Evolutionary conservation across 2,888 invertebrate species (phyloP).

Genomic region (Melinaea menophilus): DNA sequence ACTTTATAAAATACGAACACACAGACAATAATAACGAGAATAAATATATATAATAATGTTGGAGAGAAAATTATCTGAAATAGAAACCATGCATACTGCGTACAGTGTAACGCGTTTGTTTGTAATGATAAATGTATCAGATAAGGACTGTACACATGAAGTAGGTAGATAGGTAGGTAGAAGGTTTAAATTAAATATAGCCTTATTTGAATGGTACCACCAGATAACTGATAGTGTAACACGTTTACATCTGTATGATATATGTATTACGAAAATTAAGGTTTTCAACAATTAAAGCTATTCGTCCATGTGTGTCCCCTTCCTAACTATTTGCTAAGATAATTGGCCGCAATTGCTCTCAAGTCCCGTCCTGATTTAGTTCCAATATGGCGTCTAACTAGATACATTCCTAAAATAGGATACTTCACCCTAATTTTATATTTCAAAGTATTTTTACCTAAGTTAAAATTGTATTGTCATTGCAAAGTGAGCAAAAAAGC

Average conservation of each 20-base stretch:
- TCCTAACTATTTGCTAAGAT: constrained; percentile 43
- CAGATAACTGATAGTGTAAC: constrained; percentile 7
- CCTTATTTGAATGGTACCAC: constrained; percentile 12
- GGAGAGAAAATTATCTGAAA: constrained; percentile 5
- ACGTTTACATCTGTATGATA: not conserved
- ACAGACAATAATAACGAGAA: not conserved
- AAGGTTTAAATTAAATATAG: constrained; percentile 15
- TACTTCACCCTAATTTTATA: not conserved
- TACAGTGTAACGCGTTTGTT: constrained; percentile 12
- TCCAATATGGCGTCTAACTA: constrained; percentile 43
- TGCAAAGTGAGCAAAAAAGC: too few relatives aligned
- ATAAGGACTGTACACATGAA: constrained; percentile 19
- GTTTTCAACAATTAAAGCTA: not conserved
- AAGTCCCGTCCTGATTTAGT: constrained; percentile 48
- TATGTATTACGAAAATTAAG: too few relatives aligned
- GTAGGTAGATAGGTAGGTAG: too few relatives aligned
- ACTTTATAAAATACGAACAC: not conserved
- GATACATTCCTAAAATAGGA: constrained; percentile 32
- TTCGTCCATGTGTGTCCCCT: constrained; percentile 15
- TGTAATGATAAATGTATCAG: constrained; percentile 24
- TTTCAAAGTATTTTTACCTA: not conserved
- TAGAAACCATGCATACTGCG: not conserved
- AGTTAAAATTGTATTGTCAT: too few relatives aligned
- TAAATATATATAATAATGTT: not conserved
- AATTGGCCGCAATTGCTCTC: constrained; percentile 63